Conservation (phyloP, 2,888 invertebrate genomes). For the Ernsta delagoae region DNA sequence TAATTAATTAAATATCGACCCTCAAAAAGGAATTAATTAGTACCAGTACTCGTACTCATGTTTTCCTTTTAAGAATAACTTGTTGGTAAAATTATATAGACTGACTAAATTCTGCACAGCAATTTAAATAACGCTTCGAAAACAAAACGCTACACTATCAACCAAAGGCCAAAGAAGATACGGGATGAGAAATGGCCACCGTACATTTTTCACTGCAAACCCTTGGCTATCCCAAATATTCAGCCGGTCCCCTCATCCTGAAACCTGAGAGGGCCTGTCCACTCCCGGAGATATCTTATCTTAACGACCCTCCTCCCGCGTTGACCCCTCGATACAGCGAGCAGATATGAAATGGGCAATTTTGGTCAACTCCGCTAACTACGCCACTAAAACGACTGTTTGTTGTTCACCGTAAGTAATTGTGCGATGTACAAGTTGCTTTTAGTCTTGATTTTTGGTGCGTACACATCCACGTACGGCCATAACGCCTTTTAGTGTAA, state of each 20-base stretch:
- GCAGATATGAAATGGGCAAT: constrained; percentile 74
- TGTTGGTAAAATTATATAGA: background rate
- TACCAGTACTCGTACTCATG: too few relatives aligned
- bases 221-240: constrained; percentile 44
- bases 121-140: too few relatives aligned
- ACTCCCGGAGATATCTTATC: constrained; percentile 76
- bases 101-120: too few relatives aligned
- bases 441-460: constrained; percentile 39
- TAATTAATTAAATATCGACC: too few relatives aligned
- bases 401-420: constrained; percentile 47
- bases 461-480: constrained; percentile 22
- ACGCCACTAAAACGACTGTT: constrained; percentile 61
- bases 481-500: constrained; percentile 36
- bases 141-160: constrained; percentile 2
- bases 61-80: too few relatives aligned
- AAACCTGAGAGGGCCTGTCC: constrained; percentile 70
- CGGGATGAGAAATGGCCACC: constrained; percentile 32
- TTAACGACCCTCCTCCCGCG: constrained; percentile 64
- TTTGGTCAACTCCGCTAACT: constrained; percentile 69
- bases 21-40: too few relatives aligned
- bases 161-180: constrained; percentile 25
- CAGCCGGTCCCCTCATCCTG: constrained; percentile 57
- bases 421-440: constrained; percentile 45
- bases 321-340: constrained; percentile 55
- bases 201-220: constrained; percentile 43